Conservation (phyloP, 2,888 invertebrate species). For the Caenorhabditis sp. region DNA sequence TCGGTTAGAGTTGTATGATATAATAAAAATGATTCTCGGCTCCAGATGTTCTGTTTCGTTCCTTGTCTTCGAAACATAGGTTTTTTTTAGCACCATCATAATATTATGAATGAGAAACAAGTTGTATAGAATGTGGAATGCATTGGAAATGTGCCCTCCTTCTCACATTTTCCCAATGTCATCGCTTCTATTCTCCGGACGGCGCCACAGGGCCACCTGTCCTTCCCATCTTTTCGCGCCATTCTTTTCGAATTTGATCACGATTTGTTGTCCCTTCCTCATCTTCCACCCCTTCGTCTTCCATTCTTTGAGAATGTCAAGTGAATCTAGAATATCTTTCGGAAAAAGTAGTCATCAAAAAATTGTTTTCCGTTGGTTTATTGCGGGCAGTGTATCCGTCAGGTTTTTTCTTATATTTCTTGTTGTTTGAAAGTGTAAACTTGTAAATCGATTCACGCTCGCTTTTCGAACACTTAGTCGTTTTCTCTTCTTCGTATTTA, state of each 20-base stretch:
- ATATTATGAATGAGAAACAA: slow-evolving; percentile 36
- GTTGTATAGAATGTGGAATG: slow-evolving; percentile 53
- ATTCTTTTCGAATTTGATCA: slow-evolving; percentile 35
- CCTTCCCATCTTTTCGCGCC: slow-evolving; percentile 22
- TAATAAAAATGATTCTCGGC: background rate
- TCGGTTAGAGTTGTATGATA: background rate
- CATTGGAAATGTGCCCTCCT: slow-evolving; percentile 37
- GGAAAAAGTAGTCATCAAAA: too few relatives aligned
- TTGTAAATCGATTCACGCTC: slow-evolving; percentile 45
- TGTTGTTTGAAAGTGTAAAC: slow-evolving; percentile 51
- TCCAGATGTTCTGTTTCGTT: slow-evolving; percentile 44
- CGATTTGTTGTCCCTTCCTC: too few relatives aligned
- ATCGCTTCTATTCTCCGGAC: slow-evolving; percentile 17
- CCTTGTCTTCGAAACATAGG: slow-evolving; percentile 18
- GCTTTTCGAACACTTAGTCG: slow-evolving; percentile 19
- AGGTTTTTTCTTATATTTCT: slow-evolving; percentile 21
- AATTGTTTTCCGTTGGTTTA: too few relatives aligned
- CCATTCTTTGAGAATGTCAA: background rate
- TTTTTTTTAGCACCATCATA: slow-evolving; percentile 13
- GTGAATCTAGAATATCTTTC: background rate
- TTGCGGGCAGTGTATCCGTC: too few relatives aligned
- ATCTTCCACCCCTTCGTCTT: slow-evolving; percentile 1
- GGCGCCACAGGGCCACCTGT: slow-evolving; percentile 30
- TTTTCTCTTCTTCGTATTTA: slow-evolving; percentile 18
- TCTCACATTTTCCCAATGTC: slow-evolving; percentile 23